Conservation (phyloP, 2,888 invertebrate genomes). For the Aplocera efformata region DNA sequence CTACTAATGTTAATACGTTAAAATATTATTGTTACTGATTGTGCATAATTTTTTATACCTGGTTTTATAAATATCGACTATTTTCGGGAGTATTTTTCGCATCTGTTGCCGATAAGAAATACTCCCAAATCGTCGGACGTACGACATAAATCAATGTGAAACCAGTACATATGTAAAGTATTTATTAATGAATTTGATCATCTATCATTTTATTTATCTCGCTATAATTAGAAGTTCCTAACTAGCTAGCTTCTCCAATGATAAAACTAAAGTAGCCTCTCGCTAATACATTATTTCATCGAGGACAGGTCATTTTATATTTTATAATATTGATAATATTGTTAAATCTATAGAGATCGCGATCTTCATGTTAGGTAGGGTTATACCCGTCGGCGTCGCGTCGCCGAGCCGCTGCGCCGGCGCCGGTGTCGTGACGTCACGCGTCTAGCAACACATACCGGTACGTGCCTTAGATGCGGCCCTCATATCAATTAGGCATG, state of each 20-base stretch:
- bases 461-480: constrained; percentile 75
- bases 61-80: constrained; percentile 55
- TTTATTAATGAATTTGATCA: constrained; percentile 69
- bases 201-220: constrained; percentile 69
- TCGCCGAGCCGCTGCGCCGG: constrained; percentile 4
- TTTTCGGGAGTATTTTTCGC: constrained; percentile 67
- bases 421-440: constrained; percentile 38
- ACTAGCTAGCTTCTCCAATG: constrained; percentile 72
- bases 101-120: constrained; percentile 52
- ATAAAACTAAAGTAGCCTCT: constrained; percentile 54
- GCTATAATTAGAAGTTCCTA: constrained; percentile 78
- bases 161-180: constrained; percentile 73
- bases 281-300: constrained; percentile 47
- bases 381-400: constrained; percentile 8
- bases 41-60: constrained; percentile 68
- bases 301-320: constrained; percentile 48
- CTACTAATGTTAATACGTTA: constrained; percentile 58
- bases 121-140: constrained; percentile 61
- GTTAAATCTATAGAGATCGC: constrained; percentile 49
- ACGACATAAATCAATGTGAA: constrained; percentile 52
- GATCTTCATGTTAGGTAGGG: constrained; percentile 43
- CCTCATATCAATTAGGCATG: constrained; percentile 76
- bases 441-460: constrained; percentile 52
- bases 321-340: constrained; percentile 48
- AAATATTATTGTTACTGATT: constrained; percentile 64